A percentile compares a stretch with the other conserved stretches of the same genome.
Evolutionary conservation across 2,113 vertebrate genomes (phyloP).

Genomic region (Hippocampus zosterae): DNA sequence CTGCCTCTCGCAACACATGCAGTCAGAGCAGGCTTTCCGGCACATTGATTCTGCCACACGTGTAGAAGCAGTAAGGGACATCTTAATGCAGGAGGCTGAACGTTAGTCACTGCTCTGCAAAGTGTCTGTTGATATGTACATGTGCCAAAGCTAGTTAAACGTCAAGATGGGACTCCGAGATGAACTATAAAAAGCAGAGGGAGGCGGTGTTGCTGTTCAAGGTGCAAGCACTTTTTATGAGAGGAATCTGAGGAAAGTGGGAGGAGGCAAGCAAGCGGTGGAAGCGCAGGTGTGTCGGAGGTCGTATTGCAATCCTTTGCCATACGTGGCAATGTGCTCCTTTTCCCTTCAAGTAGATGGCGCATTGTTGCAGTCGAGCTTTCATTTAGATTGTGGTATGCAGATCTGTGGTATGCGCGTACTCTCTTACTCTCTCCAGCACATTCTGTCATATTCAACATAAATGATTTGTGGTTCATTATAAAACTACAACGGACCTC

Average conservation of each 20-base stretch:
- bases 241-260: slow-evolving; percentile 19
- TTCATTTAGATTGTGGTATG: slow-evolving; percentile 18
- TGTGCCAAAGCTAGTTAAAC: slow-evolving; percentile 42
- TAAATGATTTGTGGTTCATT: too few relatives aligned
- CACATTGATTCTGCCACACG: slow-evolving; percentile 70
- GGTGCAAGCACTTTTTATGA: slow-evolving; percentile 46
- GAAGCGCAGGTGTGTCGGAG: slow-evolving; percentile 21
- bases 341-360: slow-evolving; percentile 23
- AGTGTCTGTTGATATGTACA: slow-evolving; percentile 55
- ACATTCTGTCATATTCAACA: too few relatives aligned
- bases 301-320: slow-evolving; percentile 48
- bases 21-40: slow-evolving; percentile 64
- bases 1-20: slow-evolving; percentile 40
- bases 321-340: slow-evolving; percentile 34
- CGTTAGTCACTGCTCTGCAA: slow-evolving; percentile 74
- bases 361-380: slow-evolving; percentile 56
- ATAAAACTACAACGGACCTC: too few relatives aligned
- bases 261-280: slow-evolving; percentile 2
- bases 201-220: slow-evolving; percentile 16
- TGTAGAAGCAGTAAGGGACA: slow-evolving; percentile 64
- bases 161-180: slow-evolving; percentile 57
- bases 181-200: slow-evolving; percentile 35
- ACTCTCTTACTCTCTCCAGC: too few relatives aligned
- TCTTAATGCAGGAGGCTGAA: slow-evolving; percentile 74
- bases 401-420: too few relatives aligned